Percentiles rank a stretch among this genome's conserved stretches.
phyloP scores from a whole-genome alignment of 2,888 invertebrate genomes.

The Blera fallax region DNA sequence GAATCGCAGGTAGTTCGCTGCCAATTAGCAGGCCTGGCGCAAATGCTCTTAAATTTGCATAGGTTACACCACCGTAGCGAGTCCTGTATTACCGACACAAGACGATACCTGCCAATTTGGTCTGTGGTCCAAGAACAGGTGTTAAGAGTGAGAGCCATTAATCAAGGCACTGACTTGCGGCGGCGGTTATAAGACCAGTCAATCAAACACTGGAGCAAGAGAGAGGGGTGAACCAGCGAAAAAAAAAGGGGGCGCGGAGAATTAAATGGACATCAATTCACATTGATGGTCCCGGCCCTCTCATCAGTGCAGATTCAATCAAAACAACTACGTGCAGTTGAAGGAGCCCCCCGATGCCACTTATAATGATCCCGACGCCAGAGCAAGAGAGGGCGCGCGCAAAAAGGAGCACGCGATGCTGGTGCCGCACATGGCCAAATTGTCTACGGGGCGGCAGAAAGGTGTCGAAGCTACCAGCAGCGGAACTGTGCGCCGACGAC shows the following conservation, averaged over 20 bases:
- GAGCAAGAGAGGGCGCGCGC: not conserved
- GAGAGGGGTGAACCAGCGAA: not conserved
- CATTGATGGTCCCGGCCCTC: conserved; percentile 65
- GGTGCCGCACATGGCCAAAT: conserved; percentile 41
- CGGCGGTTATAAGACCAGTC: conserved; percentile 51
- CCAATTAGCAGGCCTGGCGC: conserved; percentile 52
- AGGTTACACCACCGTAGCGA: not conserved
- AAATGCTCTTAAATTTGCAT: conserved; percentile 61
- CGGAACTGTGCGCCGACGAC: not conserved
- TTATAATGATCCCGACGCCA: conserved; percentile 29
- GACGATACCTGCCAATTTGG: conserved; percentile 49
- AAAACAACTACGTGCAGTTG: conserved; percentile 62
- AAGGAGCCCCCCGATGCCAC: conserved; percentile 40
- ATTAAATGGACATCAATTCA: conserved; percentile 68
- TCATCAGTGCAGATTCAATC: conserved; percentile 69
- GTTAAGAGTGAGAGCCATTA: conserved; percentile 64
- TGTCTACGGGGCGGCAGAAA: conserved; percentile 49
- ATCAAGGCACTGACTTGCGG: conserved; percentile 51
- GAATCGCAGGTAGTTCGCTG: conserved; percentile 63
- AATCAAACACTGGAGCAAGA: conserved; percentile 42
- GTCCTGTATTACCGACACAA: conserved; percentile 26
- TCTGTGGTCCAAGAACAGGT: conserved; percentile 54
- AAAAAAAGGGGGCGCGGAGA: conserved; percentile 48
- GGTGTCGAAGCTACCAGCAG: conserved; percentile 66
- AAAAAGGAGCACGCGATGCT: conserved; percentile 32